phyloP scores from a whole-genome alignment of 1,140 invertebrate species.

The Pogonus chalceus region DNA sequence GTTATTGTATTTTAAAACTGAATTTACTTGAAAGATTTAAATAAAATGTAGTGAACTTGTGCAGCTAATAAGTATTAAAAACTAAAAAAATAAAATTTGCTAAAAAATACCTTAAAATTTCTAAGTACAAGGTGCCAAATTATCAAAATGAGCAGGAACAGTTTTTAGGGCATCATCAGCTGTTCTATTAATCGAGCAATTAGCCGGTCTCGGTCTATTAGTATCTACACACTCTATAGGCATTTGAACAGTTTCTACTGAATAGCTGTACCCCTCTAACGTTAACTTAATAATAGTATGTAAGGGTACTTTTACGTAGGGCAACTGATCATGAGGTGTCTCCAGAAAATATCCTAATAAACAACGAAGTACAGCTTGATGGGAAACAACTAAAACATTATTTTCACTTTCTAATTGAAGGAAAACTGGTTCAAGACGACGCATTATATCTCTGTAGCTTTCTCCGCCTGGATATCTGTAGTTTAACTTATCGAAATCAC shows the following conservation, averaged over 20 bases:
- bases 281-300: conserved; percentile 84
- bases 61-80: too few relatives aligned
- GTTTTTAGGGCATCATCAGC: conserved; percentile 55
- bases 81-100: too few relatives aligned
- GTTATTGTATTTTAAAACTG: too few relatives aligned
- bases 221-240: conserved; percentile 81
- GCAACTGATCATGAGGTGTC: conserved; percentile 64
- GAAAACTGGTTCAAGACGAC: conserved; percentile 68
- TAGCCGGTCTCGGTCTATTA: conserved; percentile 57
- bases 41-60: too few relatives aligned
- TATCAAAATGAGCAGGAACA: conserved; percentile 61
- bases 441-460: conserved; percentile 80
- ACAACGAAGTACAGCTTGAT: conserved; percentile 86
- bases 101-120: too few relatives aligned
- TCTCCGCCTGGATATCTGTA: conserved; percentile 91
- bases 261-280: conserved; percentile 72
- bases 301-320: conserved; percentile 83
- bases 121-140: conserved; percentile 28
- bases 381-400: conserved; percentile 79
- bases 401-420: conserved; percentile 72
- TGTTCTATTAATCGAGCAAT: conserved; percentile 51
- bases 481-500: conserved; percentile 84
- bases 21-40: too few relatives aligned
- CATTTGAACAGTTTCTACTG: conserved; percentile 67
- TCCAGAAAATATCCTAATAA: conserved; percentile 85